These are phyloP conservation scores for Hydropotes inermis DNA, from an alignment of 2,113 vertebrate genomes.

Conservation along the genomic window DNA sequence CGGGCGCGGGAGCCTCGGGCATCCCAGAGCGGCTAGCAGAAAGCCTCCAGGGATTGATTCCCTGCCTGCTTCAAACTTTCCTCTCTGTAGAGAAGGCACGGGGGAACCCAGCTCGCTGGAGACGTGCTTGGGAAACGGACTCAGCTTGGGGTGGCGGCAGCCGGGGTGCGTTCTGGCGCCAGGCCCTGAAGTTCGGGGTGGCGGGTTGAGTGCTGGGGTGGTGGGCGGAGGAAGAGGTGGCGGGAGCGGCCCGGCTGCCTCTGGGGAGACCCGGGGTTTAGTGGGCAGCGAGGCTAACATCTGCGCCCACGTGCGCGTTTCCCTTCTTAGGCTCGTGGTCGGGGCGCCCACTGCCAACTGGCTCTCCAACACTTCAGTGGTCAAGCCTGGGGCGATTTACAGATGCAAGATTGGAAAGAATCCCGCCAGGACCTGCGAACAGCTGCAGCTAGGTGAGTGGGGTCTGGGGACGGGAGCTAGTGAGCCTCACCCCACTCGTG, in stretches of 20 bases:
- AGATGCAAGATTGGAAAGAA: conserved; percentile 84
- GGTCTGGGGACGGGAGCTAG: background rate
- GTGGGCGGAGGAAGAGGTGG: background rate
- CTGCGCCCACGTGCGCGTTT: conserved; percentile 36
- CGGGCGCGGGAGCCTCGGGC: background rate
- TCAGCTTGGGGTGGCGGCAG: background rate
- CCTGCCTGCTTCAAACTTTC: conserved; percentile 25
- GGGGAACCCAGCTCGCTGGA: background rate
- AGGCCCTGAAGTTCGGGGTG: background rate
- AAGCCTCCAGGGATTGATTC: background rate
- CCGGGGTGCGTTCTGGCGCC: background rate
- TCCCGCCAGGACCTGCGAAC: conserved; percentile 72
- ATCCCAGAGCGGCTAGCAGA: rapidly evolving
- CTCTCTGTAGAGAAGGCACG: background rate
- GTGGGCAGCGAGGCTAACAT: background rate
- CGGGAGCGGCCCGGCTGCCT: background rate
- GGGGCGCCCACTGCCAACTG: conserved; percentile 90
- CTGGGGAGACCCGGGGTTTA: background rate
- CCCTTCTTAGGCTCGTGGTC: conserved; percentile 86
- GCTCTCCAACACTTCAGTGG: conserved; percentile 67
- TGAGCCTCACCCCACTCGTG: background rate
- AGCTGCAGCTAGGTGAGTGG: conserved; percentile 85
- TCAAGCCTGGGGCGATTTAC: conserved; percentile 89
- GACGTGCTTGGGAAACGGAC: background rate
- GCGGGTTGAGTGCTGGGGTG: background rate